Evolutionary conservation across 1,140 invertebrate species (phyloP).

Genomic region (Diachasma alloeum): DNA sequence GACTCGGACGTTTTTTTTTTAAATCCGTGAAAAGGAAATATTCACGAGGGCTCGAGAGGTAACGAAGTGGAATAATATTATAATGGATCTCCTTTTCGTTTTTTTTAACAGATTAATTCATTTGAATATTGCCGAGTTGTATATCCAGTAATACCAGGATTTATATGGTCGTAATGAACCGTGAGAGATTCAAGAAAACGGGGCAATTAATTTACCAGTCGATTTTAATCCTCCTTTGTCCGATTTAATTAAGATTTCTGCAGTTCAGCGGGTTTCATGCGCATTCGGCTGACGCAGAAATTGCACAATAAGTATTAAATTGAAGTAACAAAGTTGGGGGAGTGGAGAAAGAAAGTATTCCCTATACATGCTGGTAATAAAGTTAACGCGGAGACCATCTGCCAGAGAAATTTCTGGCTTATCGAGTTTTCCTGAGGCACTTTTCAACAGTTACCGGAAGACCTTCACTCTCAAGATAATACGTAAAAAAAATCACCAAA

Average conservation of each 20-base stretch:
- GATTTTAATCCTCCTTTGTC: background rate
- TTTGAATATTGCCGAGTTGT: background rate
- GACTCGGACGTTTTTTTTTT: background rate
- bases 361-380: background rate
- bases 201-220: background rate
- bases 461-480: conserved; percentile 1
- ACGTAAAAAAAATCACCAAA: background rate
- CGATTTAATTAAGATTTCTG: background rate
- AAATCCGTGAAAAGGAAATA: background rate
- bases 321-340: background rate
- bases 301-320: background rate
- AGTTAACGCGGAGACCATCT: background rate
- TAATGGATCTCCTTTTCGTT: background rate
- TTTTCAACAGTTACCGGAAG: conserved; percentile 7
- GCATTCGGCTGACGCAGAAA: background rate
- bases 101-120: background rate
- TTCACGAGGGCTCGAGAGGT: background rate
- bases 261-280: background rate
- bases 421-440: background rate
- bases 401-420: background rate
- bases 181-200: background rate
- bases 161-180: background rate
- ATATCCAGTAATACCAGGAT: background rate
- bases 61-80: background rate
- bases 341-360: background rate